Conservation (phyloP, 2,113 vertebrate species). For the Mola mola region DNA sequence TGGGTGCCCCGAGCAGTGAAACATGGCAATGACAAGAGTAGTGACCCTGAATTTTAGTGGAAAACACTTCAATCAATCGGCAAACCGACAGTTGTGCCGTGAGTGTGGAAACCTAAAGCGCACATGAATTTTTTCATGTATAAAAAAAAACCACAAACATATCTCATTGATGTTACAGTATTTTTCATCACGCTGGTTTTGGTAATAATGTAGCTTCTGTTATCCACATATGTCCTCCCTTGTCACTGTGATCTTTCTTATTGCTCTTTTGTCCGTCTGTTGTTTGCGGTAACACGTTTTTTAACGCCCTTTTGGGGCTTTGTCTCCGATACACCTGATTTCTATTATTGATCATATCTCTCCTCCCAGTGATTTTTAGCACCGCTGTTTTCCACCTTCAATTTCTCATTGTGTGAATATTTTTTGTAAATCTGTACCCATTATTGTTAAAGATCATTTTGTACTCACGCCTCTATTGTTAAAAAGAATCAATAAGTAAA, state of each 20-base stretch:
- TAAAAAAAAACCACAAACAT: no score
- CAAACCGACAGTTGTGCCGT: no score
- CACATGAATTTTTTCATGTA: no score
- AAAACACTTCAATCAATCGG: no score
- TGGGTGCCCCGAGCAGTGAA: no score
- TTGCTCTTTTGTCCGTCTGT: slow-evolving; percentile 35
- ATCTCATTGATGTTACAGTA: not conserved
- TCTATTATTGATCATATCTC: slow-evolving; percentile 41
- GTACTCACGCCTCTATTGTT: not conserved
- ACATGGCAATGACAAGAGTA: no score
- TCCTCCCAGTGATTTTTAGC: slow-evolving; percentile 12
- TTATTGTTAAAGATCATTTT: not conserved
- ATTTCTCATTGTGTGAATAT: slow-evolving; percentile 25
- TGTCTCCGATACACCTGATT: slow-evolving; percentile 14
- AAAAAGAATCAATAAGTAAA: no score
- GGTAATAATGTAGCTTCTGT: not conserved
- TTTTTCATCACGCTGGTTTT: slow-evolving; percentile 35
- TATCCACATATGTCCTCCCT: not conserved
- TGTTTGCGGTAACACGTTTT: slow-evolving; percentile 25
- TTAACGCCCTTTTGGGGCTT: slow-evolving; percentile 36
- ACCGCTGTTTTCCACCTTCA: no score
- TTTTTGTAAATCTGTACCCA: not conserved
- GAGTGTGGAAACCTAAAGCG: no score
- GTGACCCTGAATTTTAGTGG: no score
- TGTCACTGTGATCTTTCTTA: slow-evolving; percentile 26